Evolutionary conservation across 2,888 invertebrate species (phyloP).

Genomic region (Macropis europaea): DNA sequence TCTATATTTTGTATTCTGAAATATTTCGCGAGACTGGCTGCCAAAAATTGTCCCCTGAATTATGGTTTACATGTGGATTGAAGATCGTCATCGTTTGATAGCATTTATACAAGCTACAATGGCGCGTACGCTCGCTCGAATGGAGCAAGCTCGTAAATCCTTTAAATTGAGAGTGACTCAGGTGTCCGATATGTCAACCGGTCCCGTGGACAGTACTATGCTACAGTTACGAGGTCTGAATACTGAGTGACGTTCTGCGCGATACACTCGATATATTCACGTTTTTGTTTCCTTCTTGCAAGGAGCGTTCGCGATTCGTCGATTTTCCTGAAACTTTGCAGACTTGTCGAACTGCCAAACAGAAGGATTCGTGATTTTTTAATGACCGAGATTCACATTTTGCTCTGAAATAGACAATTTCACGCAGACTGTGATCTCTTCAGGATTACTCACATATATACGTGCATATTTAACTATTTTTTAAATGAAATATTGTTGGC

Average conservation of each 20-base stretch:
- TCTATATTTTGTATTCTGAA: not conserved
- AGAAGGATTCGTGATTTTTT: no score
- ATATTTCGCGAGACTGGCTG: not conserved
- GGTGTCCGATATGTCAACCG: slow-evolving; percentile 65
- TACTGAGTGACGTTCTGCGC: slow-evolving; percentile 54
- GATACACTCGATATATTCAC: slow-evolving; percentile 47
- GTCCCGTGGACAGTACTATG: slow-evolving; percentile 54
- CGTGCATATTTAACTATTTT: no score
- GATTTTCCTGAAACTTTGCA: not conserved
- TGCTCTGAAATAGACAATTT: no score
- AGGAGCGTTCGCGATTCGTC: slow-evolving; percentile 6
- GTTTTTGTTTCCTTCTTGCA: slow-evolving; percentile 32
- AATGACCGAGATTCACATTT: no score
- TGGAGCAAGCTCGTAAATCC: slow-evolving; percentile 61
- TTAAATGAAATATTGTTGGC: no score
- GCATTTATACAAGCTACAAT: slow-evolving; percentile 9
- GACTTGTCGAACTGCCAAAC: no score
- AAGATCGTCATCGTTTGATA: not conserved
- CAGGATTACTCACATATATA: no score
- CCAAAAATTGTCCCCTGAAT: not conserved
- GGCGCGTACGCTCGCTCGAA: slow-evolving; percentile 3
- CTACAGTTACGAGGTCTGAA: slow-evolving; percentile 58
- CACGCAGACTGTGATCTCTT: no score
- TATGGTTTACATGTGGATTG: not conserved
- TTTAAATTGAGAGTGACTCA: slow-evolving; percentile 68